Base-by-base conservation (phyloP, 1,140 invertebrate genomes). In the Oryzaephilus surinamensis region DNA sequence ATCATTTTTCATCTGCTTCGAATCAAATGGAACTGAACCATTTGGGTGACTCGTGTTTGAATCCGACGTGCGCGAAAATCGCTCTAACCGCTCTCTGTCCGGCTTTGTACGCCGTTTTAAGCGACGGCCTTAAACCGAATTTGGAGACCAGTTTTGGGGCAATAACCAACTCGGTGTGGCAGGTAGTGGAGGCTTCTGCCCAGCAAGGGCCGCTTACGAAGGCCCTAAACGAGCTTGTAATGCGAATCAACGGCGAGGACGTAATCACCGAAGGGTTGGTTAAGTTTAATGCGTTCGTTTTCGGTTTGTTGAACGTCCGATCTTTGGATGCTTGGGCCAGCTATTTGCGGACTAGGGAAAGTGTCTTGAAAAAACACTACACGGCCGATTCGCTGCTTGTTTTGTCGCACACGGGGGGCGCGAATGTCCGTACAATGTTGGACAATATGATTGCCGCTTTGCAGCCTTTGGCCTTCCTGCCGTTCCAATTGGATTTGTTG, bases 241-340 rank as follows among this genome's bases (percentile, higher is more conserved):
- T 88, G 57, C 75, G 81, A 55, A 78, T 93, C 45, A 90, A 89
- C 57, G 78, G 76, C 45, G 86, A 89, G 64, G 78, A 88, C 56
- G 75, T 77, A 24, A 76, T 93, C 2, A 80, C 81, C 3, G 85
- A 90, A 62, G 85, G 83, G 41, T 72, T 84, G 55, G 73, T 89
- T 38, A 90, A 89, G 58, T 90, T 93, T 56, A 87, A 90, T 62
- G 86, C 86, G 33, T 91, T 93, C 61, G 77, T 91, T 43, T 79
- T 89, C 62, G 87, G 86, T 21, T 66, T 93, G 33, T 65, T 91
- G n/a, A 93, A 91, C 81, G 60, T 62, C 0, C 70, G 81, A 30
- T 81, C 84, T 26, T 63, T 92, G 46, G 85, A 88, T 51, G 84
- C 84, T 16, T 92, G 86, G 84, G 72, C 87, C 41, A 80, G 81